phyloP scores from a whole-genome alignment of 2,113 vertebrate genomes.

The Parotia lawesii region DNA sequence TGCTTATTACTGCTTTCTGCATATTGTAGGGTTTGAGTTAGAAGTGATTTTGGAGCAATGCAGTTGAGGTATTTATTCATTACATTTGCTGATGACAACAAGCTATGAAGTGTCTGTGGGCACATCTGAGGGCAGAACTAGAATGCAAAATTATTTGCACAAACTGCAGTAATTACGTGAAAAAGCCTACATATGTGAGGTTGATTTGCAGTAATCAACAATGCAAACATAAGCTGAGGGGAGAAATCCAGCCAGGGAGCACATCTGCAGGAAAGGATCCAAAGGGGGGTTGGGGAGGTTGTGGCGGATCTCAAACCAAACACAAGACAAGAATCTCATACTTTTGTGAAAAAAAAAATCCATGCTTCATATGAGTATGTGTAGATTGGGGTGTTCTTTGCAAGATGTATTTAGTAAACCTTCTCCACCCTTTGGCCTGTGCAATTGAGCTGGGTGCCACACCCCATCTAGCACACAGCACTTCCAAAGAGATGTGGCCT shows the following conservation, averaged over 20 bases:
- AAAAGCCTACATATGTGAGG: neutral
- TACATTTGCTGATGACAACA: neutral
- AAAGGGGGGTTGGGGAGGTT: rapidly evolving
- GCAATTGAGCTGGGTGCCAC: neutral
- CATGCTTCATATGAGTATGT: neutral
- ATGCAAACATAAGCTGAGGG: neutral
- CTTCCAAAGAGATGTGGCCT: neutral
- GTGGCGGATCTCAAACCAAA: neutral
- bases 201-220: neutral
- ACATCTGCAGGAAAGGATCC: neutral
- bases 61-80: neutral
- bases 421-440: neutral
- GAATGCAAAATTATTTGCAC: neutral
- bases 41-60: neutral
- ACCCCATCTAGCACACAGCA: neutral
- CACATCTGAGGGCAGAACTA: neutral
- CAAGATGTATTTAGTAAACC: neutral
- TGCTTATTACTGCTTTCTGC: neutral
- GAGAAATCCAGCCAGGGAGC: neutral
- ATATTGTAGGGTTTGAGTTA: neutral
- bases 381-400: neutral
- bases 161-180: neutral
- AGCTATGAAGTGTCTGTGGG: neutral
- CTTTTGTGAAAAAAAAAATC: neutral
- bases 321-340: neutral